Conservation (phyloP, 2,888 invertebrate species). For the Danaus chrysippus region DNA sequence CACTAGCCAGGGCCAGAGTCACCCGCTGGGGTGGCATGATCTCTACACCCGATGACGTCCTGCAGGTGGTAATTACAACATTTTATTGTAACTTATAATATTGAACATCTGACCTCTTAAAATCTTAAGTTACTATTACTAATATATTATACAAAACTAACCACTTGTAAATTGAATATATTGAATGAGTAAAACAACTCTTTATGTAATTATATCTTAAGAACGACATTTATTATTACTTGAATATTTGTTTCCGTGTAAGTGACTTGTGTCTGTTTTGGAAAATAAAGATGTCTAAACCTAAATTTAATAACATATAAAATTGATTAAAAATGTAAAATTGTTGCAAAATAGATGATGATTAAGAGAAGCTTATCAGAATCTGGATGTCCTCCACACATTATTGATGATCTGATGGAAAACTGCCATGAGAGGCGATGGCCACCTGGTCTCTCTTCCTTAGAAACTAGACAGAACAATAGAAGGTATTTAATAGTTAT, state of each 20-base stretch:
- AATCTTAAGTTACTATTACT: too few species aligned
- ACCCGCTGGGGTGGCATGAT: conserved; percentile 99
- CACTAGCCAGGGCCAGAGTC: conserved; percentile 90
- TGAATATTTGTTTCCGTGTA: too few species aligned
- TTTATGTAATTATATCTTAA: too few species aligned
- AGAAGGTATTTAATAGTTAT: conserved; percentile 79
- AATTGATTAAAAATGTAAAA: background rate
- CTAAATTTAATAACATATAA: background rate
- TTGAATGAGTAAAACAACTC: too few species aligned
- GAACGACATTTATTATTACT: too few species aligned
- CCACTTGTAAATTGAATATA: too few species aligned
- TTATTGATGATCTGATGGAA: conserved; percentile 96
- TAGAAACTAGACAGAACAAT: conserved; percentile 96
- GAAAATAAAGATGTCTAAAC: too few species aligned
- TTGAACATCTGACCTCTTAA: too few species aligned
- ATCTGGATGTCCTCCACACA: conserved; percentile 95
- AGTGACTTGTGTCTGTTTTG: too few species aligned
- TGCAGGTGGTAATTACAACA: conserved; percentile 82
- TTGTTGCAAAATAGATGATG: conserved; percentile 85
- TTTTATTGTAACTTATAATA: background rate
- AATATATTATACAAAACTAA: too few species aligned
- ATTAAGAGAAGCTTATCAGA: conserved; percentile 95
- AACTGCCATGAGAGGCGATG: conserved; percentile 97
- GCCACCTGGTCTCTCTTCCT: conserved; percentile 94
- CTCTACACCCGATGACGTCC: conserved; percentile 96